phyloP scores from a whole-genome alignment of 2,797 vertebrate species.

The Phrynocephalus vlangalii region DNA sequence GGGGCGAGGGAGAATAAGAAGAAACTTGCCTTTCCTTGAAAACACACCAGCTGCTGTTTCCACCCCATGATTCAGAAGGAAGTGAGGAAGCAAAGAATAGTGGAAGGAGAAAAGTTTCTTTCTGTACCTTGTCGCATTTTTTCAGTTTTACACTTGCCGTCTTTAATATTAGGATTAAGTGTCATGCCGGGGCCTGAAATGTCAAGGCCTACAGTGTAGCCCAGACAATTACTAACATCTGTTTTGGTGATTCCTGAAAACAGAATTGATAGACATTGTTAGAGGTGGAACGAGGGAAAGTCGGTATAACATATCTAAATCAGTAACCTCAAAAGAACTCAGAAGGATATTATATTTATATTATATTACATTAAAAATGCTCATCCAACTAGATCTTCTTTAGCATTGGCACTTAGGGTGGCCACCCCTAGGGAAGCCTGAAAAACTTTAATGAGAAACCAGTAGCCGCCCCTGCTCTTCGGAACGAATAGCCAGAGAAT shows the following conservation, averaged over 20 bases:
- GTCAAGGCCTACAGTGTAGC: slow-evolving; percentile 53
- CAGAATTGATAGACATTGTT: slow-evolving; percentile 47
- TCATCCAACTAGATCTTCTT: no score
- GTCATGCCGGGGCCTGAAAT: accelerated
- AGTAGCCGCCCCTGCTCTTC: no score
- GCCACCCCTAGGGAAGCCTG: no score
- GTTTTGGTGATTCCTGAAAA: slow-evolving; percentile 67
- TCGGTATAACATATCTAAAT: background rate
- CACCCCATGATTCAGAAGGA: background rate
- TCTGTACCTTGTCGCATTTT: slow-evolving; percentile 24
- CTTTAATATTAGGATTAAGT: accelerated
- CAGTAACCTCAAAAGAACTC: background rate
- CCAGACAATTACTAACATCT: slow-evolving; percentile 74
- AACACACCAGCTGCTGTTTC: background rate
- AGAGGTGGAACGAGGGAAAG: background rate
- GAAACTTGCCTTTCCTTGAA: background rate
- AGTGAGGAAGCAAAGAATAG: background rate
- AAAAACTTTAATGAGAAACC: no score
- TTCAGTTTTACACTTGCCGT: slow-evolving; percentile 47
- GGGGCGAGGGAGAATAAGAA: background rate
- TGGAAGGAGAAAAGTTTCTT: background rate
- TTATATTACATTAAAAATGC: no score
- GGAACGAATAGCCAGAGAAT: no score
- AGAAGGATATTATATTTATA: background rate
- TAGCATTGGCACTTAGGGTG: no score